Evolutionary conservation across 2,113 vertebrate genomes (phyloP), one percentile per base, ranked within the genome.

Genomic region (Sminthopsis crassicaudata): DNA sequence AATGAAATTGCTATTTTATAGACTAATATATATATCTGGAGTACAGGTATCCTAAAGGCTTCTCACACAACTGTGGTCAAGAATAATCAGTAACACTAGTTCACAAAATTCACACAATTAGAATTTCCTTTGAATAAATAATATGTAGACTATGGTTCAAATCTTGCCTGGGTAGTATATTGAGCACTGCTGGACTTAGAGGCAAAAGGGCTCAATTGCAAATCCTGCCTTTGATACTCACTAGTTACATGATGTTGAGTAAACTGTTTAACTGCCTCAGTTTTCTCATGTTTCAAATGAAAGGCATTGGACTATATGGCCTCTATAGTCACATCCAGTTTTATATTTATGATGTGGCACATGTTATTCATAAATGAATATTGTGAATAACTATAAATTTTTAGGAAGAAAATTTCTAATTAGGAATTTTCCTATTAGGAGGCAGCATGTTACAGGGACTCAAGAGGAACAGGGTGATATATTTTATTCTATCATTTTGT

Each of bases 1-100:
- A 94, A 97, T 92, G 96, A 95, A 91, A 97, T 52, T 92, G 55
- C 52, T 26, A 97, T 94, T 97, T 96, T 95, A 95, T 51, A 96
- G 94, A 95, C 46, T 67, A 95, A 93, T 57, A 51, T 92, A 36
- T 60, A 96, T 0, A 95, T 90, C 2, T 95, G 94, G 57, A 4
- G 30, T 93, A 95, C 95, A 67, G 2, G 50, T 88, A 92, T 2
- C 1, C 46, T 55, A 52, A 53, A 16, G 91, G 14, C 26, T 94
- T 60, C 94, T 92, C 19, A 2, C 54, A 93, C 91, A 96, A 90
- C 50, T 51, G 36, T 84, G 67, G 67, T 42, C 16, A 22, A 9
- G 7, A 84, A 84, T 67, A 84, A 84, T 42, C 42, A 76, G 36
- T 42, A 84, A 84, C n/a, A 84, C 42, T 42, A 84, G 19, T 84